Evolutionary conservation across 2,113 vertebrate genomes (phyloP).

Genomic region (Dipodomys ordii): DNA sequence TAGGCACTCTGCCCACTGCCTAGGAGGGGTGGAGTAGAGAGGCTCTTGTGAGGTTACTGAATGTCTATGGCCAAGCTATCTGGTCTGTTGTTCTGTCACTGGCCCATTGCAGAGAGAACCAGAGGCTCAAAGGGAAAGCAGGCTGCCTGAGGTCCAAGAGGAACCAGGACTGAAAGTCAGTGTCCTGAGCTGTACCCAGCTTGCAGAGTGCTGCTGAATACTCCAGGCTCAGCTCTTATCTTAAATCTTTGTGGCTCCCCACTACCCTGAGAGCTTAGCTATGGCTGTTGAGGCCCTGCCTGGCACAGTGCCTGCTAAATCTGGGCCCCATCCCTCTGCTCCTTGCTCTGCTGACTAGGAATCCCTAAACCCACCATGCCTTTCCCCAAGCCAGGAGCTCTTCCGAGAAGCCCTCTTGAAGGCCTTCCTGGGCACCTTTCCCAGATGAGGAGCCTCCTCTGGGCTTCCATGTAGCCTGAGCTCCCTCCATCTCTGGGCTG

Average conservation of each 20-base stretch:
- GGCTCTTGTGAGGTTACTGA: background rate
- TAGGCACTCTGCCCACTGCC: background rate
- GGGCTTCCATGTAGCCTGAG: background rate
- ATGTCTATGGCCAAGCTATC: background rate
- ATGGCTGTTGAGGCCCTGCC: background rate
- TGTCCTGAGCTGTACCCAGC: background rate
- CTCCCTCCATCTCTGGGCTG: fast-evolving
- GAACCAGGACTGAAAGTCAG: background rate
- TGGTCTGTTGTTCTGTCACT: background rate
- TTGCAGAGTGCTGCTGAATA: background rate
- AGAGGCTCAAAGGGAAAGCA: background rate
- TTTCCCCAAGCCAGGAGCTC: background rate
- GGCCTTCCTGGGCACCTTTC: too few relatives aligned
- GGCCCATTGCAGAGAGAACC: background rate
- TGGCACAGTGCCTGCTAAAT: background rate
- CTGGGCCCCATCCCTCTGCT: background rate
- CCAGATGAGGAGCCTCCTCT: background rate
- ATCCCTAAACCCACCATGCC: background rate
- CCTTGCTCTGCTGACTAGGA: background rate
- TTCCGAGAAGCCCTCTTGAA: background rate
- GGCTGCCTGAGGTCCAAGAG: background rate
- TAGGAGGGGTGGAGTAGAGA: background rate
- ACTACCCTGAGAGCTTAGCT: background rate
- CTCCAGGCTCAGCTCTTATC: background rate
- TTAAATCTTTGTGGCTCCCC: background rate